Base-by-base conservation (phyloP, 2,888 invertebrate genomes). In the Cantharis rufa region DNA sequence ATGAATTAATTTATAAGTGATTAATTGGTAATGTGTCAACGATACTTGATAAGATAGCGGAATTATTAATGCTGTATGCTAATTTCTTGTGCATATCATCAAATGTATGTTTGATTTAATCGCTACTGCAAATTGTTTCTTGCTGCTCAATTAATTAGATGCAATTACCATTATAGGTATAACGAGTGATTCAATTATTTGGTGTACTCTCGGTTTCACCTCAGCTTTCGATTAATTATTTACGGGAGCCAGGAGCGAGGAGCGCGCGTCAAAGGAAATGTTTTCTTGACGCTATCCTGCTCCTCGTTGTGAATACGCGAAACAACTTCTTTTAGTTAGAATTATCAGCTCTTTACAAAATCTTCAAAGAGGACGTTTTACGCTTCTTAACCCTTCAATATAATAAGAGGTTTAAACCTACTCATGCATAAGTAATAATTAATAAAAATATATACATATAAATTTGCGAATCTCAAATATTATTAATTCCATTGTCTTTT, bases 21-120 rank as follows among this genome's bases (percentile, higher is more conserved):
- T 80, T 80, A 80, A 82, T 82, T 80, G 79, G 78, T 78, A 77
- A 78, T 78, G 72, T 74, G 76, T 72, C 79, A 62, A 75, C 71
- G 77, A 78, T 76, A 48, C 32, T 80, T 83, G 87, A 87, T 87
- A 86, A 88, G 88, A 88, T 88, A 88, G 85, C 86, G 83, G 84
- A 82, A 85, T 85, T 85, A 86, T 86, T 86, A 86, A 82, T 83
- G 84, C 84, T 85, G 85, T 87, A 88, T 88, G 88, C 87, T 87
- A 88, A 88, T 87, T 87, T 86, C 87, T 87, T 87, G 87, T 87
- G 64, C 24, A 24, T 66, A 66, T 87, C 87, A 87, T 87, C 87
- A 87, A 84, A 66, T 21, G 24, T 66, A 21, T 21, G 64, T 21
- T 66, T 48, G 48, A 48, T 48, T 48, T 48, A 48, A 48, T 48